Conservation (phyloP, 2,113 vertebrate species). For the Oreochromis aureus region DNA sequence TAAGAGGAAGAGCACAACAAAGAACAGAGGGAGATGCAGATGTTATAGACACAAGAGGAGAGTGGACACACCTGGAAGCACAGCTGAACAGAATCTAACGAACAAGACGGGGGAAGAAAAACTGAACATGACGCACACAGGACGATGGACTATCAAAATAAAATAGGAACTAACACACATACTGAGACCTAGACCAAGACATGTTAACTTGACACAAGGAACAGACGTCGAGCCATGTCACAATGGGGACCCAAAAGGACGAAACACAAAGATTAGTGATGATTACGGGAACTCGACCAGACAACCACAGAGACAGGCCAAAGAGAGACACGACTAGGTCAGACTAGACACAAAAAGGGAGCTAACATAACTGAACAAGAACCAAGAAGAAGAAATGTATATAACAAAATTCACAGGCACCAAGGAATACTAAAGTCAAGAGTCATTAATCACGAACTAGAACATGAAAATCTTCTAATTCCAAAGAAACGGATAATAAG, state of each 20-base stretch:
- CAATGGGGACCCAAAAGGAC: background rate
- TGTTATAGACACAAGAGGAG: background rate
- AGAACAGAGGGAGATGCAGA: background rate
- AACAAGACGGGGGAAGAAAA: background rate
- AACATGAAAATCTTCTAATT: background rate
- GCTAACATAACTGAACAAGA: background rate
- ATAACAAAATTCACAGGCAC: background rate
- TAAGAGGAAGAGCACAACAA: background rate
- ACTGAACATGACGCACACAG: background rate
- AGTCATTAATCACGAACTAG: background rate
- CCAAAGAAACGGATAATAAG: background rate
- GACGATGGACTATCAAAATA: background rate
- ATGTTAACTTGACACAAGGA: background rate
- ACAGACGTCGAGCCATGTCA: background rate
- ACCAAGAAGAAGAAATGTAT: background rate
- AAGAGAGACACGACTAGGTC: background rate
- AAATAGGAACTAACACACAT: accelerated
- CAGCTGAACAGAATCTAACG: background rate
- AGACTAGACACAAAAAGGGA: background rate
- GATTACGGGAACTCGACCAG: background rate
- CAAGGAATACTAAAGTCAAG: background rate
- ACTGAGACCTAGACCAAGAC: background rate
- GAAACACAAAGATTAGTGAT: background rate
- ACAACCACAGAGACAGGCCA: background rate
- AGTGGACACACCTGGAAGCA: background rate